phyloP scores from a whole-genome alignment of 2,797 vertebrate genomes.

The Avahi laniger region DNA sequence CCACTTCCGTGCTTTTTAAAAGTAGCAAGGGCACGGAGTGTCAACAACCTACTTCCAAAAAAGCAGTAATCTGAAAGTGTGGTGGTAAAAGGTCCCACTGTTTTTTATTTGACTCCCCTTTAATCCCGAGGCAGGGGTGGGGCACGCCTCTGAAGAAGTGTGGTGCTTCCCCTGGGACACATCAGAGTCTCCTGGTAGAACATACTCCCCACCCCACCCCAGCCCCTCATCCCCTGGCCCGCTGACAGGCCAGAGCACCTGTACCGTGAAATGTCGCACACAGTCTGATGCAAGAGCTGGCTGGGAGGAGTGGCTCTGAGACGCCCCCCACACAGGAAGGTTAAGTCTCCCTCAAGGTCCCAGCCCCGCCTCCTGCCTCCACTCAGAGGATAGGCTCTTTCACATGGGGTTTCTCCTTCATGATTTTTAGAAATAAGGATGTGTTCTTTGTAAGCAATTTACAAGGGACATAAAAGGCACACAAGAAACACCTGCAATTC shows the following conservation, averaged over 20 bases:
- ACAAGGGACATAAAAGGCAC: not conserved
- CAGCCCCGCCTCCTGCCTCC: not conserved
- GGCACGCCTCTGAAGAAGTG: not conserved
- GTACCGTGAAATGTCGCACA: not conserved
- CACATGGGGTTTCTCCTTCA: not conserved
- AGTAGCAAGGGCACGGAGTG: not conserved
- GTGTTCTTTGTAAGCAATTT: not conserved
- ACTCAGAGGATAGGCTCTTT: not conserved
- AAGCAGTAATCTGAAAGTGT: not conserved
- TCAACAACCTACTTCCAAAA: not conserved
- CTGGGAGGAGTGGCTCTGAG: not conserved
- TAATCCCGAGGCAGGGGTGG: not conserved
- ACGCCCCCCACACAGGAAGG: not conserved
- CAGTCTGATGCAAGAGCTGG: not conserved
- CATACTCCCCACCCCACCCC: too few relatives aligned
- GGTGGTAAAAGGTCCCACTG: not conserved
- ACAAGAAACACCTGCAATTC: not conserved
- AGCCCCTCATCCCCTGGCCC: not conserved
- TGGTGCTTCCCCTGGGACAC: not conserved
- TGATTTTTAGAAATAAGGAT: not conserved
- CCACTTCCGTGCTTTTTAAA: not conserved
- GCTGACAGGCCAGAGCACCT: not conserved
- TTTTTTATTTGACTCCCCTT: not conserved
- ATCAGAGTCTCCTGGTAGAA: not conserved
- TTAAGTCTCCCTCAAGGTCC: not conserved